Conservation (phyloP, 1,140 invertebrate species). For the Neotoxoptera formosana region DNA sequence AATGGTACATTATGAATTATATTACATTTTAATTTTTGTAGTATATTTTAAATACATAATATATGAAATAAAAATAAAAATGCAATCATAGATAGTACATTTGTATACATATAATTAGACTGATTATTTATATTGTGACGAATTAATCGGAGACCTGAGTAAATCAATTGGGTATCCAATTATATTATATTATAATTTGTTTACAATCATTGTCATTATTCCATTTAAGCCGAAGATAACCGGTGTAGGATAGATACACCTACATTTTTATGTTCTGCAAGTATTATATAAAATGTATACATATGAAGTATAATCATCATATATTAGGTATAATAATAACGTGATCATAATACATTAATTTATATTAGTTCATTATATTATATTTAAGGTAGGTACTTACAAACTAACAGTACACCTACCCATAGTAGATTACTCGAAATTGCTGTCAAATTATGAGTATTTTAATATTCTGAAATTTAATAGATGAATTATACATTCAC, state of each 20-base stretch:
- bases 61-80: neutral
- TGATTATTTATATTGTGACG: neutral
- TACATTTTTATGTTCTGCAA: neutral
- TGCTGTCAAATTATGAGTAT: neutral
- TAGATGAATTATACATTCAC: neutral
- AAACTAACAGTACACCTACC: neutral
- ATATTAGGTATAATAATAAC: neutral
- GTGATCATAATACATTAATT: neutral
- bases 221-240: neutral
- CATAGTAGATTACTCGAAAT: neutral
- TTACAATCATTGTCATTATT: neutral
- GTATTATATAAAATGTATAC: neutral
- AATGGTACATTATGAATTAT: neutral
- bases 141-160: neutral
- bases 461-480: slow-evolving; percentile 31
- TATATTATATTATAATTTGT: neutral
- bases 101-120: neutral
- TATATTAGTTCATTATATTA: slow-evolving; percentile 4
- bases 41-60: neutral
- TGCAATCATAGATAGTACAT: neutral
- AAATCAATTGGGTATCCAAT: neutral
- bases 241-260: neutral
- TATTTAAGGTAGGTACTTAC: neutral
- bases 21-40: neutral
- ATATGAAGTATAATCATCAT: neutral